These are phyloP conservation scores for Embiotoca jacksoni DNA, from an alignment of 2,113 vertebrate species.

Conservation along the genomic window DNA sequence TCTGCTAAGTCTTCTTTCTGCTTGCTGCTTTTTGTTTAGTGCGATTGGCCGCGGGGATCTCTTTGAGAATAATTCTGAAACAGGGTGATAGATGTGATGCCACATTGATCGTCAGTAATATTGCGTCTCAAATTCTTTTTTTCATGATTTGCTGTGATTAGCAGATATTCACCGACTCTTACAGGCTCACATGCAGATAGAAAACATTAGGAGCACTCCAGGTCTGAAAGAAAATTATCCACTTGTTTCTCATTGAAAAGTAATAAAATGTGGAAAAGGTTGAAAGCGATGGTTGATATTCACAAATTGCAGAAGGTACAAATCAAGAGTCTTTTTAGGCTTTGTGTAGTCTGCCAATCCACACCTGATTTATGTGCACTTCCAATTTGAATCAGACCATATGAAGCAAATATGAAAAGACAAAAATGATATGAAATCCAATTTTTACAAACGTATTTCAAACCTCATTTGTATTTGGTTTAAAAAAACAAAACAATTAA, in stretches of 20 bases:
- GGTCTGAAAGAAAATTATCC: neutral
- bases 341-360: no score
- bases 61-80: conserved; percentile 32
- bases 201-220: neutral
- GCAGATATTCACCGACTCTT: conserved; percentile 3
- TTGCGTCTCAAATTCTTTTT: conserved; percentile 33
- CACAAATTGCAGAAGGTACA: neutral
- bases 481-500: no score
- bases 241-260: neutral
- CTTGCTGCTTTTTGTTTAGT: conserved; percentile 46
- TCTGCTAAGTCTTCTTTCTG: conserved; percentile 59
- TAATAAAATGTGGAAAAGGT: neutral
- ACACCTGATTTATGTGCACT: no score
- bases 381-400: no score
- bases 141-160: conserved; percentile 20
- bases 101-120: conserved; percentile 9
- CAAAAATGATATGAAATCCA: no score
- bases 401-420: no score
- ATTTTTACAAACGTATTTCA: no score
- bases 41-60: conserved; percentile 47
- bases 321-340: no score
- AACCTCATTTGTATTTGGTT: no score
- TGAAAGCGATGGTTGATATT: neutral
- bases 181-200: neutral
- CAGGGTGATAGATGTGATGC: conserved; percentile 52